Evolutionary conservation across 2,888 invertebrate genomes (phyloP).

Genomic region (Ommatoiulus sabulosus): DNA sequence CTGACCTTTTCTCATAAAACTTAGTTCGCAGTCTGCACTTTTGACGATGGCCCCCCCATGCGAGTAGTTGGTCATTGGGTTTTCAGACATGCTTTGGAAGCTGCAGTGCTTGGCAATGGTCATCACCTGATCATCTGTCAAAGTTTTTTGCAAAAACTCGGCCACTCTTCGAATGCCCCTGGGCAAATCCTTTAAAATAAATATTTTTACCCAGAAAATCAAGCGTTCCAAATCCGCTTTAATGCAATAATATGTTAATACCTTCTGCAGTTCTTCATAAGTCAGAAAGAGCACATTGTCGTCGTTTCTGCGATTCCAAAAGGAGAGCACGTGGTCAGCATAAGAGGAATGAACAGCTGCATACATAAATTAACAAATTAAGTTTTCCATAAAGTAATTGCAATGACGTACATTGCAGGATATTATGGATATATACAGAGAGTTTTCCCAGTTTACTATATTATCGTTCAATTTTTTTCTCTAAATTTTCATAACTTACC

Average conservation of each 20-base stretch:
- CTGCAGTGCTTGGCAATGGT: slow-evolving; percentile 80
- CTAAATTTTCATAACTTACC: too few relatives aligned
- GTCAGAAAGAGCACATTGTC: slow-evolving; percentile 81
- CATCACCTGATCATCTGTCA: slow-evolving; percentile 77
- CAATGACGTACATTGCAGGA: too few relatives aligned
- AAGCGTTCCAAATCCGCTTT: neutral
- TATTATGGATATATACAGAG: too few relatives aligned
- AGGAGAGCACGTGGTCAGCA: slow-evolving; percentile 83
- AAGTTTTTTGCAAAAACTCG: slow-evolving; percentile 76
- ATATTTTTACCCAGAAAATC: neutral
- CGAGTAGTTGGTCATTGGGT: slow-evolving; percentile 78
- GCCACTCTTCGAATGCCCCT: slow-evolving; percentile 78
- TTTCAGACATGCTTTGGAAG: slow-evolving; percentile 84
- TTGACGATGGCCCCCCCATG: neutral
- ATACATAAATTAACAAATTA: slow-evolving; percentile 56
- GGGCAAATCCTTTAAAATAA: slow-evolving; percentile 73
- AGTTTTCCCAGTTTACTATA: too few relatives aligned
- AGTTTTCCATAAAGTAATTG: too few relatives aligned
- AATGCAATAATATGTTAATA: slow-evolving; percentile 64
- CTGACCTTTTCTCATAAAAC: slow-evolving; percentile 59
- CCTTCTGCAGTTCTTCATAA: slow-evolving; percentile 82
- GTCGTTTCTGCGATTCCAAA: slow-evolving; percentile 76
- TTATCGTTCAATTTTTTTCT: too few relatives aligned
- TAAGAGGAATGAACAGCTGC: slow-evolving; percentile 81
- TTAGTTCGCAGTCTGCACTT: neutral